A percentile compares a stretch with the other conserved stretches of the same genome.
These are phyloP conservation scores for Sinosuthora webbiana DNA, from an alignment of 2,113 vertebrate species.

Conservation along the genomic window DNA sequence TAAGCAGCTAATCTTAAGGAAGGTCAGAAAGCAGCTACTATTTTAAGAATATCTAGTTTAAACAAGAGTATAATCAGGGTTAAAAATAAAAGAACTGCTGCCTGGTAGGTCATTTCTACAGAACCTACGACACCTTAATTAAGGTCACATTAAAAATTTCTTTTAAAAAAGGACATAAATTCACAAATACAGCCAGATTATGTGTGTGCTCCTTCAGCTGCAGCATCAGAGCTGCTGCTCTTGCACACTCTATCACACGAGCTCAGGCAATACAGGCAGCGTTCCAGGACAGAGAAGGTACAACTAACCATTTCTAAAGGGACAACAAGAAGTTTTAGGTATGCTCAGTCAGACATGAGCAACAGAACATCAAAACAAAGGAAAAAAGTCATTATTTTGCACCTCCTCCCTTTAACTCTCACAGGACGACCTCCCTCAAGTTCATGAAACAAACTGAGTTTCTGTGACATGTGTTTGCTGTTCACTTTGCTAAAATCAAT, in stretches of 20 bases:
- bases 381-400: not conserved
- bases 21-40: constrained; percentile 49
- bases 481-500: constrained; percentile 12
- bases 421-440: not conserved
- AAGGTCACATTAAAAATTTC: not conserved
- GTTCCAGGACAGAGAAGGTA: not conserved
- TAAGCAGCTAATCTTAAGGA: constrained; percentile 58
- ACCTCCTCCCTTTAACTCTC: not conserved
- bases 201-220: not conserved
- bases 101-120: not conserved
- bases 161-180: not conserved
- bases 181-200: not conserved
- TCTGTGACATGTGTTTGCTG: not conserved
- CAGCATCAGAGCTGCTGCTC: not conserved
- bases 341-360: not conserved
- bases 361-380: not conserved
- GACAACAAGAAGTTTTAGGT: accelerated
- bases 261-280: not conserved
- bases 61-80: constrained; percentile 29
- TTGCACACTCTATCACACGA: accelerated
- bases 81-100: constrained; percentile 36
- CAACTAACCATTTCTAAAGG: not conserved
- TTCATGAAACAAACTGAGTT: not conserved
- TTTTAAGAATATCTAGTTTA: constrained; percentile 60
- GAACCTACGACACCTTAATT: not conserved